These are phyloP conservation scores for Salpingus planirostris DNA, from an alignment of 2,888 invertebrate genomes.

Conservation along the genomic window DNA sequence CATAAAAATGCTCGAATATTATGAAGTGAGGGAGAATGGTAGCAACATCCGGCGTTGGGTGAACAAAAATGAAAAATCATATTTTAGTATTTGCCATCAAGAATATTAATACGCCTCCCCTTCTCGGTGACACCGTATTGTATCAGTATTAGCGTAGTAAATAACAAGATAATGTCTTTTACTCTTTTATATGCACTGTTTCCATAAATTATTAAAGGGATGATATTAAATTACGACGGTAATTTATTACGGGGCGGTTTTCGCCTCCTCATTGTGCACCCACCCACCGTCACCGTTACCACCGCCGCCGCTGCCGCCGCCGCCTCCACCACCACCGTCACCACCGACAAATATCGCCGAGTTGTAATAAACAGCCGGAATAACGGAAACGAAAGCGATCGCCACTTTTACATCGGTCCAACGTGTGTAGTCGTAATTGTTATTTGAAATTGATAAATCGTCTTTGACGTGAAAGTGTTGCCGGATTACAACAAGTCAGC, in stretches of 20 bases:
- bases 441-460: constrained; percentile 12
- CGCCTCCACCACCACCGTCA: no score
- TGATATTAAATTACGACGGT: constrained; percentile 9
- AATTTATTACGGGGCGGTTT: no score
- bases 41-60: constrained; percentile 12
- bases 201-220: constrained; percentile 9
- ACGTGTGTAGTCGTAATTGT: constrained; percentile 7
- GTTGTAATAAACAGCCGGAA: no score
- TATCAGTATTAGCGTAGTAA: constrained; percentile 14
- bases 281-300: no score
- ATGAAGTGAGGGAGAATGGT: constrained; percentile 10
- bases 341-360: no score
- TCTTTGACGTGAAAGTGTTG: constrained; percentile 7
- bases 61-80: constrained; percentile 14
- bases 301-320: no score
- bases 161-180: constrained; percentile 9
- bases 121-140: constrained; percentile 9
- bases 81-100: constrained; percentile 10
- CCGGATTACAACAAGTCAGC: constrained; percentile 20
- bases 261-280: no score
- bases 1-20: constrained; percentile 6
- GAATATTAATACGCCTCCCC: constrained; percentile 5
- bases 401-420: background rate
- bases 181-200: constrained; percentile 6
- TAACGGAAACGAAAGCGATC: no score